Percentiles rank a stretch among this genome's conserved stretches.
phyloP scores from a whole-genome alignment of 2,797 vertebrate genomes.

The Microctenopoma lineatum region DNA sequence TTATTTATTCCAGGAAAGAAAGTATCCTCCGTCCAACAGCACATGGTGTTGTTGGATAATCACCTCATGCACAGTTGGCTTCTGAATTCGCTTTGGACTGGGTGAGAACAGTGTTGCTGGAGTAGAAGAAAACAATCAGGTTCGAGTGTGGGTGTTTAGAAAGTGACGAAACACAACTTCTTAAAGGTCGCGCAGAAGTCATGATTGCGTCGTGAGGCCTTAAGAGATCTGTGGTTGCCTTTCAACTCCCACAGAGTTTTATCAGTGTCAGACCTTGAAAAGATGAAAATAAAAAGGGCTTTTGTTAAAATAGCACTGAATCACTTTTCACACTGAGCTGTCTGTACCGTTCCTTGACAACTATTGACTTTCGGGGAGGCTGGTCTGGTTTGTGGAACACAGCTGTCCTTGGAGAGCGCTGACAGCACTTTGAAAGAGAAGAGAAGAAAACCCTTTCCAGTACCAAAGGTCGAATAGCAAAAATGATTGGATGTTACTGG shows the following conservation, averaged over 20 bases:
- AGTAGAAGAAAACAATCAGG: slow-evolving; percentile 4
- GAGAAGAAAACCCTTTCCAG: slow-evolving; percentile 6
- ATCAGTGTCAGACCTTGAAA: slow-evolving; percentile 43
- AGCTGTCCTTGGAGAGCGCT: slow-evolving; percentile 43
- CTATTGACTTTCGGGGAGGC: slow-evolving; percentile 33
- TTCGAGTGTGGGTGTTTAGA: slow-evolving; percentile 6
- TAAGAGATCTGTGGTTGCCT: slow-evolving; percentile 25
- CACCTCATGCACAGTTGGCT: background rate
- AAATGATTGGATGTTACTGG: background rate
- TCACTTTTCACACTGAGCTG: slow-evolving; percentile 58
- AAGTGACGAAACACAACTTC: slow-evolving; percentile 21
- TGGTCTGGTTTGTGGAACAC: slow-evolving; percentile 30
- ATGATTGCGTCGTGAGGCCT: slow-evolving; percentile 10
- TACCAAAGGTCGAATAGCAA: background rate
- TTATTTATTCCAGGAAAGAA: no score
- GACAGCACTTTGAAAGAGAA: slow-evolving; percentile 12
- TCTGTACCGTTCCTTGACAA: slow-evolving; percentile 39
- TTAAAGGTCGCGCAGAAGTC: slow-evolving; percentile 28
- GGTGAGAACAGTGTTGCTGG: slow-evolving; percentile 2
- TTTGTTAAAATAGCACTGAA: slow-evolving; percentile 52
- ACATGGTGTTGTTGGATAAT: background rate
- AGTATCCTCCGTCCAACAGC: no score
- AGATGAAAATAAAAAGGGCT: slow-evolving; percentile 10
- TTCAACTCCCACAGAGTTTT: slow-evolving; percentile 49
- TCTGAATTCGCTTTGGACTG: slow-evolving; percentile 1